Conservation (phyloP, 1,140 invertebrate species). For the Halotydeus destructor region DNA sequence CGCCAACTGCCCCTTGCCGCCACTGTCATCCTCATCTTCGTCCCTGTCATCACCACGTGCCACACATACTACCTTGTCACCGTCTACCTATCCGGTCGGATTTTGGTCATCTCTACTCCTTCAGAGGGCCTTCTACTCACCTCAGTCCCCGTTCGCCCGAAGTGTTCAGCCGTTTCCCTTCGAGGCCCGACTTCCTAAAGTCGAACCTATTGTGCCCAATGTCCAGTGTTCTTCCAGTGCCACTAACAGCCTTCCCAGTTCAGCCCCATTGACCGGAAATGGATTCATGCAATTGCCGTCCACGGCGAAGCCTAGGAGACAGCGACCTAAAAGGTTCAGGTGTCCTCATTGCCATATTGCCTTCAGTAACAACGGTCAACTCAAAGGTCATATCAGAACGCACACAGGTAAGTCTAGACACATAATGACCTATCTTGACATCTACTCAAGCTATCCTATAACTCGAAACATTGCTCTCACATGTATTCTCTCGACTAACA, state of each 20-base stretch:
- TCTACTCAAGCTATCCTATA: too few species aligned
- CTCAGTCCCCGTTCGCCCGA: background rate
- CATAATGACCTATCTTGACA: too few species aligned
- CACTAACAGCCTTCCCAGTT: background rate
- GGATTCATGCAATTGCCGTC: conserved; percentile 21
- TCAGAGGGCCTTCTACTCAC: background rate
- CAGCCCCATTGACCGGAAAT: background rate
- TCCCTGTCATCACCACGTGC: background rate
- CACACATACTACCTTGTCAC: background rate
- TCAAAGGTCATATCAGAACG: conserved; percentile 68
- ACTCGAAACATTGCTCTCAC: too few species aligned
- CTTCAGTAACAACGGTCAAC: conserved; percentile 73
- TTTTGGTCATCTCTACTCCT: background rate
- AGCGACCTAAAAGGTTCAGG: conserved; percentile 55
- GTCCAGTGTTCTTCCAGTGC: background rate
- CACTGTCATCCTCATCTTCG: background rate
- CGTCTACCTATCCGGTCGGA: background rate
- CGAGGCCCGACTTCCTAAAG: background rate
- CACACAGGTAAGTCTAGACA: conserved; percentile 59
- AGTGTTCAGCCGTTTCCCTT: background rate
- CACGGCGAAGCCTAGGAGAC: conserved; percentile 31
- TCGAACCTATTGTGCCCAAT: background rate
- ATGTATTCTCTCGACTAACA: too few species aligned
- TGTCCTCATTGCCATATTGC: conserved; percentile 65
- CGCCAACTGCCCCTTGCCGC: background rate